Conservation (phyloP, 2,113 vertebrate genomes). For the Motacilla alba region DNA sequence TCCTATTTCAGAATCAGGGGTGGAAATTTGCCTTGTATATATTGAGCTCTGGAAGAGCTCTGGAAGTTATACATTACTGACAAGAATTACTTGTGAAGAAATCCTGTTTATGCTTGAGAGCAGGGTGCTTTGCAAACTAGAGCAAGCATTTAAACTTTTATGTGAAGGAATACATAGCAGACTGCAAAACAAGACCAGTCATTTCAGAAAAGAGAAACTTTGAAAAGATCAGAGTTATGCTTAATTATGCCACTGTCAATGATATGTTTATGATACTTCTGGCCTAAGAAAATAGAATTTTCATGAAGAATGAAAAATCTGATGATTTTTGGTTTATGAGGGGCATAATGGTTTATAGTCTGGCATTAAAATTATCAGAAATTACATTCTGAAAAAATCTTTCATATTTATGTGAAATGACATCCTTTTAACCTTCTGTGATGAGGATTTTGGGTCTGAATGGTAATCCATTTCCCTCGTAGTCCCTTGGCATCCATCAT, state of each 20-base stretch:
- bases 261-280: neutral
- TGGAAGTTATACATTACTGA: neutral
- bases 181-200: neutral
- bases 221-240: neutral
- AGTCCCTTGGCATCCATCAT: neutral
- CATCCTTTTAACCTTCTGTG: neutral
- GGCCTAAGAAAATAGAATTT: neutral
- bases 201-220: neutral
- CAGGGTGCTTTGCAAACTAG: neutral
- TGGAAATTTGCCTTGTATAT: neutral
- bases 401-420: neutral
- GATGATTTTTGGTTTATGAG: neutral
- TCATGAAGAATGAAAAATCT: neutral
- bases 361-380: neutral
- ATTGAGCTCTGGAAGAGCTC: neutral
- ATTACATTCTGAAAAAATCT: neutral
- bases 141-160: neutral
- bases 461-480: neutral
- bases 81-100: neutral
- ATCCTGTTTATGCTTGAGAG: rapidly evolving
- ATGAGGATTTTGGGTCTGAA: neutral
- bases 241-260: neutral
- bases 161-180: neutral
- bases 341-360: neutral
- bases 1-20: neutral